These are phyloP conservation scores for Drosophila suboccidentalis DNA, from an alignment of 2,888 invertebrate species.

Conservation along the genomic window DNA sequence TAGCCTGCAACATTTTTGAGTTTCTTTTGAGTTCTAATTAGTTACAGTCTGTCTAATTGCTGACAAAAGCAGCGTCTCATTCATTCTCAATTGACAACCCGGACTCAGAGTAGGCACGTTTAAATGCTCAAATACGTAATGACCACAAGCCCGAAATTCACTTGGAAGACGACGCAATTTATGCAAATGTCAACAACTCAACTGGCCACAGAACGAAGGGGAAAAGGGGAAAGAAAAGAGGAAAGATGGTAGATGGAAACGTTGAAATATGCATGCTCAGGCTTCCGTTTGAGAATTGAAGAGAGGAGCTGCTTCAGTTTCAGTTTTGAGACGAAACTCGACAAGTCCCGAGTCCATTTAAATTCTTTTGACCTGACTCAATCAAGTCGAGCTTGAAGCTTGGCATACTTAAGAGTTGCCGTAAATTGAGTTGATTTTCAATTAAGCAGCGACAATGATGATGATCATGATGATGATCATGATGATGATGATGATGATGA, in stretches of 20 bases:
- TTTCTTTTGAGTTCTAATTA: conserved; percentile 49
- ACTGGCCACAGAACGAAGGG: not conserved
- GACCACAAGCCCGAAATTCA: conserved; percentile 44
- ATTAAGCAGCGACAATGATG: conserved; percentile 42
- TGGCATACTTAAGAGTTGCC: conserved; percentile 41
- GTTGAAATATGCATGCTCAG: conserved; percentile 52
- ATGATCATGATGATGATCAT: conserved; percentile 5
- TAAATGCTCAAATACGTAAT: conserved; percentile 13
- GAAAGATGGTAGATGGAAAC: not conserved
- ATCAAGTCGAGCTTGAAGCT: conserved; percentile 75
- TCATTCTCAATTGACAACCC: conserved; percentile 35
- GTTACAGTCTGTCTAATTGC: conserved; percentile 41
- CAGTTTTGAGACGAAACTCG: conserved; percentile 8
- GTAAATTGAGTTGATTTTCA: conserved; percentile 69
- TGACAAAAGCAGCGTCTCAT: conserved; percentile 16
- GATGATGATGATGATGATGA: conserved; percentile 15
- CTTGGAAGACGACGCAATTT: conserved; percentile 69
- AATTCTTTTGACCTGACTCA: conserved; percentile 76
- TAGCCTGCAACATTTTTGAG: conserved; percentile 5
- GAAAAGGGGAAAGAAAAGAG: not conserved
- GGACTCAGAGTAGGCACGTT: conserved; percentile 44
- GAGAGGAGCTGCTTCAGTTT: conserved; percentile 23
- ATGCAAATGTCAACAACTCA: conserved; percentile 64
- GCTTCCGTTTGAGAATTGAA: conserved; percentile 51
- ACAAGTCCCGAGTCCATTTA: conserved; percentile 42